Percentiles rank a stretch among this genome's conserved stretches.
phyloP scores from a whole-genome alignment of 2,797 vertebrate species.

The Sphaeramia orbicularis region DNA sequence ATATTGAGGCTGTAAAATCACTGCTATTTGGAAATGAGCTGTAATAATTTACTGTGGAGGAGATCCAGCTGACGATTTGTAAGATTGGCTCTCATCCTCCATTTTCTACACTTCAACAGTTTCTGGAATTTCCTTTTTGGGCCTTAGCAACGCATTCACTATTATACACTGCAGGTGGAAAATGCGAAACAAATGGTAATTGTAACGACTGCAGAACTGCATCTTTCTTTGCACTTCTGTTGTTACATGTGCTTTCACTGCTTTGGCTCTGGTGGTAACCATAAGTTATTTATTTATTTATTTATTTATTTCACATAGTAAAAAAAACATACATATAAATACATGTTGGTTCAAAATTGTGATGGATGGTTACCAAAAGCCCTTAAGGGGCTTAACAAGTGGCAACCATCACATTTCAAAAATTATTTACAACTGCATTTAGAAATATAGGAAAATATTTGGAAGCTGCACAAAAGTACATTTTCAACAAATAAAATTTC shows the following conservation, averaged over 20 bases:
- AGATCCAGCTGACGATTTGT: conserved; percentile 31
- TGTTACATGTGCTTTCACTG: neutral
- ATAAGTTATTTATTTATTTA: no score
- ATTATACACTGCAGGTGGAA: neutral
- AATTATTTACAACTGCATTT: no score
- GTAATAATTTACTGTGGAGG: conserved; percentile 26
- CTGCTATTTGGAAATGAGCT: conserved; percentile 20
- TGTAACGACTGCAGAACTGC: neutral
- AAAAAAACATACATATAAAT: no score
- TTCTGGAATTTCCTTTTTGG: neutral
- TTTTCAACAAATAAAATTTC: no score
- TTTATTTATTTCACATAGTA: no score
- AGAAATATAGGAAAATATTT: no score
- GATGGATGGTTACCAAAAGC: no score
- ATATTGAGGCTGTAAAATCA: conserved; percentile 19
- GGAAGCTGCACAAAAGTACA: no score
- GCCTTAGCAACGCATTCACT: neutral
- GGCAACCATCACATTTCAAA: no score
- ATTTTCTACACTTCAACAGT: neutral
- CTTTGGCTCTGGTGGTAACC: neutral
- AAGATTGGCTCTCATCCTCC: conserved; percentile 1
- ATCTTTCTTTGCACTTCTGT: neutral
- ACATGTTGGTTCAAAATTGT: no score
- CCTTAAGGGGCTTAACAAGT: no score
- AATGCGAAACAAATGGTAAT: neutral